Percentiles rank a stretch among this genome's conserved stretches.
Evolutionary conservation across 2,888 invertebrate genomes (phyloP).

Genomic region (Thecocarcelia acutangulata): DNA sequence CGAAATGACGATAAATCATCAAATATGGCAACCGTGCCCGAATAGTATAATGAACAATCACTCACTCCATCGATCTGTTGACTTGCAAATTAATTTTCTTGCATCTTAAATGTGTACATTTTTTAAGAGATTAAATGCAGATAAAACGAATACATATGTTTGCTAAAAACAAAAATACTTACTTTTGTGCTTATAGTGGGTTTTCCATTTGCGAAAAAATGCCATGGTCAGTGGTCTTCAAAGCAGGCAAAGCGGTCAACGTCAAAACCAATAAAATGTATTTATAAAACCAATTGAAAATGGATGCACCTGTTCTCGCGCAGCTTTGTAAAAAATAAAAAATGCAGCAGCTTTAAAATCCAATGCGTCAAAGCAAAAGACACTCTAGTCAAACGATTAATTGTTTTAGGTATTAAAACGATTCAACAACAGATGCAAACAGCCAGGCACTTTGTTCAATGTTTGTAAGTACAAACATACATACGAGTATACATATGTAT

Average conservation of each 20-base stretch:
- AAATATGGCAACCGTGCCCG: too few relatives aligned
- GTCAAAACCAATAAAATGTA: constrained; percentile 40
- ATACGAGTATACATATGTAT: too few relatives aligned
- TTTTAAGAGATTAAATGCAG: not conserved
- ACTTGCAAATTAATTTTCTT: too few relatives aligned
- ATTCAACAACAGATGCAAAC: not conserved
- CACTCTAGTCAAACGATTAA: constrained; percentile 11
- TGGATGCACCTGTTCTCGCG: constrained; percentile 42
- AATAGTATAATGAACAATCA: too few relatives aligned
- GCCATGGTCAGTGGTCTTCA: constrained; percentile 71
- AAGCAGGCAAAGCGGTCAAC: constrained; percentile 7
- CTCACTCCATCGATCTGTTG: too few relatives aligned
- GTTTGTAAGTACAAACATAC: too few relatives aligned
- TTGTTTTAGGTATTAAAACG: constrained; percentile 32
- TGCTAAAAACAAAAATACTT: constrained; percentile 66
- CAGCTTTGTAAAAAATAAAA: constrained; percentile 37
- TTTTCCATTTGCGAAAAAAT: constrained; percentile 76
- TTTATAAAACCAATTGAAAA: constrained; percentile 33
- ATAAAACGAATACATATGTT: not conserved
- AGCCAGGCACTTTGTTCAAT: too few relatives aligned
- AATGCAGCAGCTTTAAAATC: constrained; percentile 18
- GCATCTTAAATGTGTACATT: too few relatives aligned
- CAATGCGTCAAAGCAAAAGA: constrained; percentile 35
- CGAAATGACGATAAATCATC: too few relatives aligned
- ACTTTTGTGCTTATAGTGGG: constrained; percentile 76